Conservation (phyloP, 1,140 invertebrate genomes). For the Chironomus striatipennis region DNA sequence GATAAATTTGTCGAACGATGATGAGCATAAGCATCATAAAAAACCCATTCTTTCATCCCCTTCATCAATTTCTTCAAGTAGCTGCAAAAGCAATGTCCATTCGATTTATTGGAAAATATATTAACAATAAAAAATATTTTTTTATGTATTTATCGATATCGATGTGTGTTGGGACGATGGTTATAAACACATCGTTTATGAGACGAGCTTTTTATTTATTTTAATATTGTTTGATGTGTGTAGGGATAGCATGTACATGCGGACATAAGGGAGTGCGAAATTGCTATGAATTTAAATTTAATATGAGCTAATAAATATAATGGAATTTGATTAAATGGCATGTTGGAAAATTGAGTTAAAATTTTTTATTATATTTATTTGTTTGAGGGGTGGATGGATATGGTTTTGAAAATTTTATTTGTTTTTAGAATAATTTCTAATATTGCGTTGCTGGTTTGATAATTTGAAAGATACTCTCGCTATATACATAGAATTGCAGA, state of each 20-base stretch:
- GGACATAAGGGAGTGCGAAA: no score
- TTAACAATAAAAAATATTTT: background rate
- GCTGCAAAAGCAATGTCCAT: background rate
- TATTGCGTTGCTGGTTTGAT: no score
- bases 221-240: no score
- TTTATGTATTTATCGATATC: background rate
- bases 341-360: background rate
- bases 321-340: no score
- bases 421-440: no score
- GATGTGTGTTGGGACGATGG: background rate
- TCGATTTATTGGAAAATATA: conserved; percentile 14
- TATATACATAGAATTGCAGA: no score
- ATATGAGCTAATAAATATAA: no score
- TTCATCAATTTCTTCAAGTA: background rate
- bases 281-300: no score
- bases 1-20: conserved; percentile 1
- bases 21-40: conserved; percentile 10
- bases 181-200: background rate
- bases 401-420: no score
- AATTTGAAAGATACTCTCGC: no score
- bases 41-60: background rate
- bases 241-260: no score
- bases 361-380: background rate
- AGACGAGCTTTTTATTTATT: background rate
- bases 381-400: no score